Conservation (phyloP, 2,888 invertebrate genomes). For the Acrobasis suavella region DNA sequence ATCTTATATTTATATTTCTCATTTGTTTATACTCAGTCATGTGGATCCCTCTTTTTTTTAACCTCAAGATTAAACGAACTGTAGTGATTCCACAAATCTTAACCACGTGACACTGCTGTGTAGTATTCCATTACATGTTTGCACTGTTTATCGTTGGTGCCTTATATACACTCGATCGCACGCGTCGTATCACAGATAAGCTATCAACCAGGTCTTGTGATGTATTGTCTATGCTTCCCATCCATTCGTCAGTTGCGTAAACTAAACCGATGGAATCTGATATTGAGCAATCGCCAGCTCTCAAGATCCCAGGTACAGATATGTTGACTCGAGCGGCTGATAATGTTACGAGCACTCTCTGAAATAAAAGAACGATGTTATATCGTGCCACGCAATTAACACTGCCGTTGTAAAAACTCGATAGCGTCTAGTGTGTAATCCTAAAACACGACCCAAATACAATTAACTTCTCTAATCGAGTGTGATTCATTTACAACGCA, state of each 20-base stretch:
- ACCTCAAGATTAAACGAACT: too few relatives aligned
- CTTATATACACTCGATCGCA: slow-evolving; percentile 25
- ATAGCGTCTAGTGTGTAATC: slow-evolving; percentile 5
- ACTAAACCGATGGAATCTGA: slow-evolving; percentile 37
- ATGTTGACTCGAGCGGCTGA: slow-evolving; percentile 8
- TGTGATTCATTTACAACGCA: slow-evolving; percentile 48
- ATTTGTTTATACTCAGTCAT: too few relatives aligned
- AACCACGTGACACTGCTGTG: slow-evolving; percentile 7
- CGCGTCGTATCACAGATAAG: slow-evolving; percentile 36
- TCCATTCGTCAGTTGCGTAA: slow-evolving; percentile 51
- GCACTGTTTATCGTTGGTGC: slow-evolving; percentile 9
- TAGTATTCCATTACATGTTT: slow-evolving; percentile 18
- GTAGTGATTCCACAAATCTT: not conserved
- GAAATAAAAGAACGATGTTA: slow-evolving; percentile 22
- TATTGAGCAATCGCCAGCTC: slow-evolving; percentile 39
- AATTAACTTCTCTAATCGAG: slow-evolving; percentile 47
- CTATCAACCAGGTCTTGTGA: slow-evolving; percentile 36
- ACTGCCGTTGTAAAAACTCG: slow-evolving; percentile 7
- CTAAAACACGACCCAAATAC: slow-evolving; percentile 40
- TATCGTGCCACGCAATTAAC: slow-evolving; percentile 5
- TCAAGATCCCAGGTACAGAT: slow-evolving; percentile 18
- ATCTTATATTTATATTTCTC: too few relatives aligned
- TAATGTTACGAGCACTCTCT: slow-evolving; percentile 1
- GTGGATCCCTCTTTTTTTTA: too few relatives aligned
- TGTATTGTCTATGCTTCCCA: slow-evolving; percentile 45